These are phyloP conservation scores for Lacanobia wlatinum DNA, from an alignment of 2,888 invertebrate species.

Conservation along the genomic window DNA sequence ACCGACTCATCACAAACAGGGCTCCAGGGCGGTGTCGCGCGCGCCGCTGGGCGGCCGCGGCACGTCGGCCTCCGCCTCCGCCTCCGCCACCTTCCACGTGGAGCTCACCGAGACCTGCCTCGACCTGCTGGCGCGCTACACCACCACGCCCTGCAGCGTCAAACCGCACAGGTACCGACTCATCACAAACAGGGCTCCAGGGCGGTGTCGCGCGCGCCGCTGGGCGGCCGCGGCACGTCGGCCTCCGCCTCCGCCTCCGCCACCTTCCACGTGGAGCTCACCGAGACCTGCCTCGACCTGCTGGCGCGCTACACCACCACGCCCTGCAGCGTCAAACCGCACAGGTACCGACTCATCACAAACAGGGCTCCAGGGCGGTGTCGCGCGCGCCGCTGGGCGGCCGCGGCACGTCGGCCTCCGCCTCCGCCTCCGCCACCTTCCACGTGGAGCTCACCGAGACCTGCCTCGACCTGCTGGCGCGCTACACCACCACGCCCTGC, in stretches of 20 bases:
- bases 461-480: slow-evolving; percentile 93
- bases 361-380: too few species aligned
- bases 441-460: slow-evolving; percentile 96
- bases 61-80: too few species aligned
- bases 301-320: slow-evolving; percentile 86
- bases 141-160: slow-evolving; percentile 83
- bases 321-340: slow-evolving; percentile 89
- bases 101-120: slow-evolving; percentile 98
- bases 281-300: slow-evolving; percentile 96
- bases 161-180: slow-evolving; percentile 92
- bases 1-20: too few species aligned
- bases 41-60: too few species aligned
- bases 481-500: slow-evolving; percentile 84
- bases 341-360: slow-evolving; percentile 91
- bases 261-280: slow-evolving; percentile 92
- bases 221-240: too few species aligned
- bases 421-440: slow-evolving; percentile 73
- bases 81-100: slow-evolving; percentile 91
- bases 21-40: too few species aligned
- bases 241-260: too few species aligned
- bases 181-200: too few species aligned
- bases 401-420: too few species aligned
- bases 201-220: too few species aligned
- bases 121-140: slow-evolving; percentile 90
- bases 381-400: too few species aligned